Evolutionary conservation across 2,888 invertebrate genomes (phyloP).

Genomic region (Pachydiplax longipennis): DNA sequence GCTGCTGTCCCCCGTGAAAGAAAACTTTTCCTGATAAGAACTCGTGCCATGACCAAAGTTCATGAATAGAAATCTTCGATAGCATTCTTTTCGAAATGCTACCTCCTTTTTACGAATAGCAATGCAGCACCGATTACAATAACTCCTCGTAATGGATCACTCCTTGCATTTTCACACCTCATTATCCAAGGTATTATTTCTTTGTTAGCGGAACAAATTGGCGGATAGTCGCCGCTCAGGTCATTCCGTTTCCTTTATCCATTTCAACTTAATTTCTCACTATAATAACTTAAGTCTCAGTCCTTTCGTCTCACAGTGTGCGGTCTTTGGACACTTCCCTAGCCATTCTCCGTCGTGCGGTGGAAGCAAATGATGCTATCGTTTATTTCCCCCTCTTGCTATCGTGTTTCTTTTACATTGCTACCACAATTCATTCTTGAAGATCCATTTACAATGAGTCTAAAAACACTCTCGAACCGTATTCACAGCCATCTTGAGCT

Average conservation of each 20-base stretch:
- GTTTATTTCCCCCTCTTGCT: no score
- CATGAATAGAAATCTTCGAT: background rate
- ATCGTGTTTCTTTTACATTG: no score
- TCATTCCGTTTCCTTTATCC: background rate
- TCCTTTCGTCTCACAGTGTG: background rate
- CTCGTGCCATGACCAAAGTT: no score
- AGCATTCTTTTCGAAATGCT: background rate
- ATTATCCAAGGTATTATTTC: background rate
- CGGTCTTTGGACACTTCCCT: background rate
- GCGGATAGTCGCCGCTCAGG: background rate
- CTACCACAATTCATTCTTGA: no score
- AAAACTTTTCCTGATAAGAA: no score
- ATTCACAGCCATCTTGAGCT: no score
- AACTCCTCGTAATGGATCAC: background rate
- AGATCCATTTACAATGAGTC: no score
- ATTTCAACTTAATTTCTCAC: no score
- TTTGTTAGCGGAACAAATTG: constrained; percentile 8
- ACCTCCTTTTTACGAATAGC: background rate
- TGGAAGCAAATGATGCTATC: background rate
- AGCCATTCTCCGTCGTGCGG: no score
- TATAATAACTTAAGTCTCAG: background rate
- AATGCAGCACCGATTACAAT: background rate
- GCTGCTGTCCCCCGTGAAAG: no score
- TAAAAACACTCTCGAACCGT: no score
- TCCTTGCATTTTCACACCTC: background rate